phyloP scores from a whole-genome alignment of 2,113 vertebrate genomes.

The Caracal caracal region DNA sequence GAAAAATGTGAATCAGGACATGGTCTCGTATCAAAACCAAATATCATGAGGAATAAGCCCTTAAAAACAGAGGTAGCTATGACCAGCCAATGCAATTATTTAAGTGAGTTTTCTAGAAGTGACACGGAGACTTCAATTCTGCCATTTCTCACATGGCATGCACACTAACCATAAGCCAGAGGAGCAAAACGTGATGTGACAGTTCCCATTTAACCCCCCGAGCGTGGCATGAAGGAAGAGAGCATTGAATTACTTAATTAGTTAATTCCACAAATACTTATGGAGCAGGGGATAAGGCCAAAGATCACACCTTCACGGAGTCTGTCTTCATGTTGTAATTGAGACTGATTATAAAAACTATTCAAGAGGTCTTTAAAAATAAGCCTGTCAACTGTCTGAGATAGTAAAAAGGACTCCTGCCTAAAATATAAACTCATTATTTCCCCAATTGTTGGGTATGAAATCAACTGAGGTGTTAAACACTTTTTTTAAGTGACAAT shows the following conservation, averaged over 20 bases:
- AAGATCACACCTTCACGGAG: neutral
- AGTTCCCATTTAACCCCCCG: too few relatives aligned
- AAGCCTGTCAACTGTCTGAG: neutral
- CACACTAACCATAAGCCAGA: neutral
- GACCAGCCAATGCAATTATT: accelerated
- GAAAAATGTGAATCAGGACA: neutral
- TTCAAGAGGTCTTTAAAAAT: neutral
- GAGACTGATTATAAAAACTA: neutral
- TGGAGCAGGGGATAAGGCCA: neutral
- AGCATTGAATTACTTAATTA: neutral
- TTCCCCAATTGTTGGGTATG: neutral
- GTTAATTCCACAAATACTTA: neutral
- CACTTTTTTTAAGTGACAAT: neutral
- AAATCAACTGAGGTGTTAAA: neutral
- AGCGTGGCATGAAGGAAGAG: neutral
- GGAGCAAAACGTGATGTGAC: too few relatives aligned
- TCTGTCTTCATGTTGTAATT: neutral
- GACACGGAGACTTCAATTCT: neutral
- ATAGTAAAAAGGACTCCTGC: neutral
- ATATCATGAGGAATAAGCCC: neutral
- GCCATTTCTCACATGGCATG: neutral
- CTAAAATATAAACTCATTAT: neutral
- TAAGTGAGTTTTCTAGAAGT: neutral
- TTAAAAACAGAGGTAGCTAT: neutral
- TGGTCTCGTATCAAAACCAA: neutral